phyloP scores from a whole-genome alignment of 2,113 vertebrate species.

The Okapia johnstoni region DNA sequence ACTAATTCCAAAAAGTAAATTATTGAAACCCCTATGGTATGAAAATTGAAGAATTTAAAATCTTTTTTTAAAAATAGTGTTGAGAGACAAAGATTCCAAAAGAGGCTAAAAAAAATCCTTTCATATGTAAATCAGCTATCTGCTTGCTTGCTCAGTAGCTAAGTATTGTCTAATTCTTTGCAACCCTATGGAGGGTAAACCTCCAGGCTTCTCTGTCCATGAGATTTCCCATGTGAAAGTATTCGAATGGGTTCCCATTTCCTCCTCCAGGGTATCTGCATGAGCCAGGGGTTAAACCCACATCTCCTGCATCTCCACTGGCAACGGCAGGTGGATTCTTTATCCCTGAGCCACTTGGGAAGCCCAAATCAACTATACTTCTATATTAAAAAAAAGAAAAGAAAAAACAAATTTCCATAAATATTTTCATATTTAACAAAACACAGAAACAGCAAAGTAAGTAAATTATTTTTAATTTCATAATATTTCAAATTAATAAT shows the following conservation, averaged over 20 bases:
- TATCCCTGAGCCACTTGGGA: background rate
- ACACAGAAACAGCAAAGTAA: background rate
- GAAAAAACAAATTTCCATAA: background rate
- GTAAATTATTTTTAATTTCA: background rate
- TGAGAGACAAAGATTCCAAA: background rate
- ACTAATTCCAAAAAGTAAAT: background rate
- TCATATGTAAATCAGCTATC: background rate
- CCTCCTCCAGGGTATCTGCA: background rate
- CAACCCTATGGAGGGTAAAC: background rate
- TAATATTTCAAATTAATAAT: background rate
- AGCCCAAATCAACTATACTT: background rate
- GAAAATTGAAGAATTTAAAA: background rate
- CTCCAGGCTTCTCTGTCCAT: background rate
- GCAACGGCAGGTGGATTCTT: background rate
- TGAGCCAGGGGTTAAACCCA: background rate
- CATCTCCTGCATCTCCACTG: background rate
- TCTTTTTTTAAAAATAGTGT: background rate
- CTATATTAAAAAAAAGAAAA: background rate
- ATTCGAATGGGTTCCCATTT: background rate
- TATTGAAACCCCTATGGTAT: background rate
- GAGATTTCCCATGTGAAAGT: background rate
- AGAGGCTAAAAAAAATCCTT: background rate
- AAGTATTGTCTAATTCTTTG: rapidly evolving
- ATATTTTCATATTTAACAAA: background rate
- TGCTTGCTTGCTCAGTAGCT: background rate